Base-by-base conservation (phyloP, 2,113 vertebrate genomes). In the Thermophis baileyi region DNA sequence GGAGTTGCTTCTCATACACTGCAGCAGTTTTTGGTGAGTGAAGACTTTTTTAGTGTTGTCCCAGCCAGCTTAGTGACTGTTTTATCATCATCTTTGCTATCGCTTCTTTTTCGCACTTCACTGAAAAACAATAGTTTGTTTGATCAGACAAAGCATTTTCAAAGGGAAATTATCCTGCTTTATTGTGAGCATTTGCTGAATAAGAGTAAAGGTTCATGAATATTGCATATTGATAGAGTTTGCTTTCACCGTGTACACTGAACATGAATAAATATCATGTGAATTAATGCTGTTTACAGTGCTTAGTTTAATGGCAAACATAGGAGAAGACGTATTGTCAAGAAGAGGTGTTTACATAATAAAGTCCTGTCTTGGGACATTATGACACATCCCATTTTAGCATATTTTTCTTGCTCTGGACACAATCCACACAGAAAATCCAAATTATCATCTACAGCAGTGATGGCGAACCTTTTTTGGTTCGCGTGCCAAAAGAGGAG, bases 21-120 rank as follows among this genome's bases (percentile, higher is more conserved):
- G 96, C 99, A 99, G 94, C 99, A 99, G 95, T 95, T 98, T 95
- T 98, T 98, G 50, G 94, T 97, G 91, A 98, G 97, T 1, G 97
- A 47, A 0, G 97, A 96, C 92, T 98, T 99, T 96, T 96, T 98
- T 90, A 97, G 97, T 90, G 96, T 93, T 51, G 93, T 96, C 74
- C 96, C 94, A 60, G 96, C 94, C 92, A 99, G 96, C 53, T 90
- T 98, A 30, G 98, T 97, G 89, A 99, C 95, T 3, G 98, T 98
- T 90, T 95, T 97, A 22, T 93, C 94, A 60, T 98, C 98, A 46
- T 98, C 98, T 89, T 96, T 96, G 53, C 96, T 96, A 60, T 97
- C 96, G 7, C 96, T 95, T 89, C 98, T 97, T 96, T 98, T 98
- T 92, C 97, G 98, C 53, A 99, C 98, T 96, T 99, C 98, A 0